Conservation (phyloP, 2,113 vertebrate species). For the Zosterops lateralis region DNA sequence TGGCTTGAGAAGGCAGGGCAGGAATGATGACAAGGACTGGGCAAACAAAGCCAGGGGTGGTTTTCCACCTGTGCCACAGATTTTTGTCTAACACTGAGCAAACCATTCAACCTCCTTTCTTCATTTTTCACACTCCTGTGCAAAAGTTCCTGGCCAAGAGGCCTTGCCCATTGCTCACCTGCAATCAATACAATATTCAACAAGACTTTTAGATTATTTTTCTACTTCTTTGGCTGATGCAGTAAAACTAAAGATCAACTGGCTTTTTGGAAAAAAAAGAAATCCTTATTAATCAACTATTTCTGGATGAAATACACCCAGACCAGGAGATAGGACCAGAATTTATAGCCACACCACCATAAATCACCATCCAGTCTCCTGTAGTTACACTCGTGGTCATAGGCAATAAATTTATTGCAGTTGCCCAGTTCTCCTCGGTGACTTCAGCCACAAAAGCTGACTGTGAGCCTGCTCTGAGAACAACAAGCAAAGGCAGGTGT, state of each 20-base stretch:
- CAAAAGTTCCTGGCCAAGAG: not conserved
- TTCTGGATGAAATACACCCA: constrained; percentile 10
- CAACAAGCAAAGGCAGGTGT: not conserved
- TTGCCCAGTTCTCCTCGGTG: not conserved
- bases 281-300: not conserved
- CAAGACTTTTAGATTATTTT: not conserved
- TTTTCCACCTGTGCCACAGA: not conserved
- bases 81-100: not conserved
- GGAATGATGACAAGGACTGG: not conserved
- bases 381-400: not conserved
- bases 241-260: not conserved
- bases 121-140: not conserved
- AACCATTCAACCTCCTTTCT: not conserved
- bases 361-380: constrained; percentile 8
- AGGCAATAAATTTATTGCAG: constrained; percentile 7
- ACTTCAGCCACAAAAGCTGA: not conserved
- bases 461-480: not conserved
- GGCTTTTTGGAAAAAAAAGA: not conserved
- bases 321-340: not conserved
- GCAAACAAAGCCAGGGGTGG: not conserved
- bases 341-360: not conserved
- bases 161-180: not conserved
- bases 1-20: not conserved
- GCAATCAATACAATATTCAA: not conserved
- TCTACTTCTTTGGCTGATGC: not conserved